Evolutionary conservation across 2,888 invertebrate genomes (phyloP), one percentile per base, ranked within the genome.

Genomic region (Hyppa rectilinea): DNA sequence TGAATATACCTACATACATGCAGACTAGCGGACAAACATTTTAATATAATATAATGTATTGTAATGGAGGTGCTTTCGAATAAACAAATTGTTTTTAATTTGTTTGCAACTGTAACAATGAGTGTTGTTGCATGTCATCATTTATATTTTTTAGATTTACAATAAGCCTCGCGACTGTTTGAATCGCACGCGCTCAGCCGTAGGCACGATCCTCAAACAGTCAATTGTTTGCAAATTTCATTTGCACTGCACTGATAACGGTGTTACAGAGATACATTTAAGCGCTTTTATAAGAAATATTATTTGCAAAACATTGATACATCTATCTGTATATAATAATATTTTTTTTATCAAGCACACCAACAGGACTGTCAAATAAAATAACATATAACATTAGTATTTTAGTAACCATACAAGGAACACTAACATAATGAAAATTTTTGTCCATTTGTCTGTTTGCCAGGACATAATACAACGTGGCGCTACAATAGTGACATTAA

Each of bases 151-250:
- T 89, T 85, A 87, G 87, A 89, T 86, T 81, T 85, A 59, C 75
- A 75, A 66, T 93, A 93, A 93, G 88, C 93, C 87, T 85, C 73
- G 75, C 65, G 70, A 77, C 75, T 84, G 82, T 80, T 75, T 77
- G 84, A 86, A 88, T 86, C 87, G 89, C 94, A 94, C 93, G 94
- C 89, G 80, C 88, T 82, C 85, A 79, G 78, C 87, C 72, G 81
- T 86, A 85, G 88, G 90, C 93, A 93, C 93, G 94, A 91, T 87
- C 90, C 79, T 82, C 91, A 93, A 94, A 94, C 89, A 93, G 74
- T 71, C 81, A 87, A 87, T 85, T 91, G 89, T 89, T 90, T 88
- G 85, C 85, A 78, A 86, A 83, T 89, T 88, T 88, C 86, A 86
- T 91, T 88, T 87, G 79, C 75, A 70, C 75, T 84, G 77, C 76